A percentile compares a stretch with the other conserved stretches of the same genome.
phyloP scores from a whole-genome alignment of 2,797 vertebrate species.

The Margarornis squamiger region DNA sequence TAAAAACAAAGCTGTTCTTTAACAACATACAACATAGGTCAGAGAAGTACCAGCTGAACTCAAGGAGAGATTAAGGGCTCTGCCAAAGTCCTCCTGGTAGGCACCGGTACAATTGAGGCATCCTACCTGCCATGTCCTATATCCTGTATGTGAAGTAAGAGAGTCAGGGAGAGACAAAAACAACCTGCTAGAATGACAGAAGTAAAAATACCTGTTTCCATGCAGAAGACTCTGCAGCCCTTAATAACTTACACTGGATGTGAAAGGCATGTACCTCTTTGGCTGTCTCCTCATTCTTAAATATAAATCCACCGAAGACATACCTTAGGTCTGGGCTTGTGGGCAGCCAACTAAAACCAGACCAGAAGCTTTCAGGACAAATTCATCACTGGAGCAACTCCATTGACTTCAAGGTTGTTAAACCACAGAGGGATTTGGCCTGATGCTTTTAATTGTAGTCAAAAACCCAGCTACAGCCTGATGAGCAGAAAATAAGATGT shows the following conservation, averaged over 20 bases:
- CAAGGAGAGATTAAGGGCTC: not conserved
- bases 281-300: not conserved
- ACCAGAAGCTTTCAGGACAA: not conserved
- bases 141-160: not conserved
- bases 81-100: not conserved
- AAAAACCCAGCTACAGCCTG: not conserved
- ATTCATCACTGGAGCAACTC: not conserved
- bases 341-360: not conserved
- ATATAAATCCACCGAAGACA: not conserved
- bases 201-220: not conserved
- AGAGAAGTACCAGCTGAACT: not conserved
- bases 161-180: not conserved
- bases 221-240: not conserved
- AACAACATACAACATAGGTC: not conserved
- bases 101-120: not conserved
- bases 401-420: not conserved
- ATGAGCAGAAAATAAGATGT: constrained; percentile 17
- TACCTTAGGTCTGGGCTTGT: not conserved
- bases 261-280: not conserved
- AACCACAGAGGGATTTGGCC: not conserved
- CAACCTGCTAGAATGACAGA: not conserved
- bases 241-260: not conserved
- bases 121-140: not conserved
- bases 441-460: constrained; percentile 6
- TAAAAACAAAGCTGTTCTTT: not conserved